phyloP scores from a whole-genome alignment of 2,113 vertebrate genomes.

The Panurus biarmicus region DNA sequence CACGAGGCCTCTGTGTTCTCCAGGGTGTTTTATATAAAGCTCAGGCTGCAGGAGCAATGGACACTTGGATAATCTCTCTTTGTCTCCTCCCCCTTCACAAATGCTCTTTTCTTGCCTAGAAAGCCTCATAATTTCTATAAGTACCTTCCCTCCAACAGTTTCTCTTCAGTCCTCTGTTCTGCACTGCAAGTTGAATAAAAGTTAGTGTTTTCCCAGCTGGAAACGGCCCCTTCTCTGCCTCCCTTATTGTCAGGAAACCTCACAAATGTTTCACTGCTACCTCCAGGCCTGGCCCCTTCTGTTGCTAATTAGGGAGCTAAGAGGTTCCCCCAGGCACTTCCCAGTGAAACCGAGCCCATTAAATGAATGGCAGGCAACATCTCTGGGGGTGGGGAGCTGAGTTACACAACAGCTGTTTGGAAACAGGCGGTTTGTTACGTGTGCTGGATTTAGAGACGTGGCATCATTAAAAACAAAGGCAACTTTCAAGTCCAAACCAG shows the following conservation, averaged over 20 bases:
- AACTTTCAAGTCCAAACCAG: conserved; percentile 12
- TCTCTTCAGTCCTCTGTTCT: neutral
- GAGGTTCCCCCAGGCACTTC: conserved; percentile 27
- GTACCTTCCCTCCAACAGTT: neutral
- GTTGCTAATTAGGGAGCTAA: conserved; percentile 35
- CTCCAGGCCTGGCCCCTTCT: conserved; percentile 20
- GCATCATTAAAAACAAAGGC: conserved; percentile 28
- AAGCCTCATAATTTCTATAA: neutral
- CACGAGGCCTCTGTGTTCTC: neutral
- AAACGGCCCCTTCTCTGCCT: neutral
- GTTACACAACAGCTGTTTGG: conserved; percentile 40
- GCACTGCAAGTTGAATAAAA: neutral
- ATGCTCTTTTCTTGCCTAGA: neutral
- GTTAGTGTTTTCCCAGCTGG: conserved; percentile 13
- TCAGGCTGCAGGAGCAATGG: neutral
- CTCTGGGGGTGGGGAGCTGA: neutral
- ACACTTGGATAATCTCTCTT: neutral
- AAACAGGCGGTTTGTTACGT: neutral
- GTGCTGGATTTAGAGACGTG: neutral
- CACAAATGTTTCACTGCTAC: conserved; percentile 10
- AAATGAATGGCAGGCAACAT: neutral
- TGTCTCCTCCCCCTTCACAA: neutral
- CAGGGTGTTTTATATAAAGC: neutral
- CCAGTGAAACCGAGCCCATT: conserved; percentile 30
- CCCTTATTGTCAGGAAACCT: neutral